Evolutionary conservation across 2,888 invertebrate species (phyloP), one percentile per base, ranked within the genome.

Genomic region (Carterocephalus palaemon): DNA sequence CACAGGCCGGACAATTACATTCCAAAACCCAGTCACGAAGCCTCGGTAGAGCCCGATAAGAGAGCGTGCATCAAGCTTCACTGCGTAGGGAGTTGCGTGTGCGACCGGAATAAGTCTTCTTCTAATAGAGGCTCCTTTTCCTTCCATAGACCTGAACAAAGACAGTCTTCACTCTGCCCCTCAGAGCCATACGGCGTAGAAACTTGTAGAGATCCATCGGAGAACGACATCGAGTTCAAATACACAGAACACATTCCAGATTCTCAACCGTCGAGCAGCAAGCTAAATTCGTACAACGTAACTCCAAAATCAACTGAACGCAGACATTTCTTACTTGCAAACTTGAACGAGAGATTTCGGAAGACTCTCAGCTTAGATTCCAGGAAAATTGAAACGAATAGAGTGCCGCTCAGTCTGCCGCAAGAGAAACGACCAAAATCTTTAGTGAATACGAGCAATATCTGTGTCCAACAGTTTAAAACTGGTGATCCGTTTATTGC

Each of bases 281-380:
- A 85, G 40, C 81, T 81, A 40, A 73, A 75, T 48, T 75, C 74
- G 1, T 86, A 86, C 54, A 83, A 79, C 56, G 70, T 86, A 4
- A 86, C 86, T 0, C 86, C 86, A 3, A 86, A 86, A 59, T 86
- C 85, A 1, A 76, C 79, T 10, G 85, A 87, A 53, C 64, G 84
- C 32, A 71, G 83, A 49, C 77, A 79, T 48, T 78, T 84, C 36
- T 58, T 88, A 28, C 67, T 88, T 3, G 67, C 87, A 0, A 87
- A 88, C 49, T 59, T 88, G 5, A 88, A 88, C 46, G 87, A 88
- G 50, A 65, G 88, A 46, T 86, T 88, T 49, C 70, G 86, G 2
- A 87, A 87, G 57, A 87, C 87, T 2, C 68, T 87, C n/a, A 87
- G 87, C 57, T 73, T 87, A 41, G 87, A 87, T 52, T 85, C 86